Evolutionary conservation across 1,140 invertebrate genomes (phyloP).

Genomic region (Drosophila santomea): DNA sequence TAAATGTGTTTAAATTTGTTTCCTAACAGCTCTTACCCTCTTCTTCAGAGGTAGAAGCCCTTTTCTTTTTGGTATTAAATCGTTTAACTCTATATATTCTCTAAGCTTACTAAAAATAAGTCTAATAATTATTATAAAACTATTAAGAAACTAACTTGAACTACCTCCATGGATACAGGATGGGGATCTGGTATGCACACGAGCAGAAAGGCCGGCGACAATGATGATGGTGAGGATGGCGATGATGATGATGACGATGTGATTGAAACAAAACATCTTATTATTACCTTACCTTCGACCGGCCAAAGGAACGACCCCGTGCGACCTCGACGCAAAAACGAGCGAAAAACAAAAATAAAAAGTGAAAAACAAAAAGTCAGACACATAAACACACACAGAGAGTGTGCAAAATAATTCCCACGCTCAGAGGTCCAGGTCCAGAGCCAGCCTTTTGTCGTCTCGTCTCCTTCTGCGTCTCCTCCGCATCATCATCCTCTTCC

Average conservation of each 20-base stretch:
- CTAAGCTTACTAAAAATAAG: too few relatives aligned
- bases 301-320: conserved; percentile 71
- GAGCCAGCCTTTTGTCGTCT: conserved; percentile 67
- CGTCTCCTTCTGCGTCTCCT: conserved; percentile 18
- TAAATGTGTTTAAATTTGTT: too few relatives aligned
- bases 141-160: neutral
- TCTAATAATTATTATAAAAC: too few relatives aligned
- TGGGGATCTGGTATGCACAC: conserved; percentile 36
- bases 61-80: too few relatives aligned
- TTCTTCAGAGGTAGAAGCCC: too few relatives aligned
- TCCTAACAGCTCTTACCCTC: too few relatives aligned
- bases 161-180: neutral
- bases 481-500: conserved; percentile 19
- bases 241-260: conserved; percentile 52
- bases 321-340: conserved; percentile 70
- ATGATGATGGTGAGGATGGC: conserved; percentile 5
- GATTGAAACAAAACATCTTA: conserved; percentile 83
- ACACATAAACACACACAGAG: conserved; percentile 15
- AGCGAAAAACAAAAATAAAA: conserved; percentile 20
- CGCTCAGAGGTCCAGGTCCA: conserved; percentile 53
- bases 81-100: too few relatives aligned
- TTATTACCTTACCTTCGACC: conserved; percentile 77
- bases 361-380: conserved; percentile 12
- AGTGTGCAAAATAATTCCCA: conserved; percentile 77
- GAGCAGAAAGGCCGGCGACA: conserved; percentile 19